Conservation (phyloP, 2,888 invertebrate species). For the Choristoneura rosaceana region DNA sequence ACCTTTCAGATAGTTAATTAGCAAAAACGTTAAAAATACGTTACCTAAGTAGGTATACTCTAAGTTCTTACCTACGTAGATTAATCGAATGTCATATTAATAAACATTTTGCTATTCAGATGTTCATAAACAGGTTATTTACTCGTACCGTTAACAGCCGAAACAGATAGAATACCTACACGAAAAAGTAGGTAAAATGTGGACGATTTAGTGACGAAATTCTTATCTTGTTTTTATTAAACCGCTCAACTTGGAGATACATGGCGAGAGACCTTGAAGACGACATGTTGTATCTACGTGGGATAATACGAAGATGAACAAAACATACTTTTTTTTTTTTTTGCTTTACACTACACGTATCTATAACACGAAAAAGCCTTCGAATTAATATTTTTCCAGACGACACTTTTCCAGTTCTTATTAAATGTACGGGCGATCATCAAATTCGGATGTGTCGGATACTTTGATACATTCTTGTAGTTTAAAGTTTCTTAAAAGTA, state of each 20-base stretch:
- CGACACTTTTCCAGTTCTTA: no score
- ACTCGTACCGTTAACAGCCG: background rate
- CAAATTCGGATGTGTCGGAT: no score
- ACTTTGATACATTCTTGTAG: no score
- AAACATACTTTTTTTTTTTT: no score
- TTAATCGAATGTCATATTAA: background rate
- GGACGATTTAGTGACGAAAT: background rate
- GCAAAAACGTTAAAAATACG: background rate
- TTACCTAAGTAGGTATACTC: background rate
- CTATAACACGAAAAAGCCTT: no score
- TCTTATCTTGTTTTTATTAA: slow-evolving; percentile 24
- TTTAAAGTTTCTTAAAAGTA: no score
- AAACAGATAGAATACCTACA: background rate
- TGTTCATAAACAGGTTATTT: background rate
- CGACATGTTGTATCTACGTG: background rate
- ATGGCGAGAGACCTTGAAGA: slow-evolving; percentile 6
- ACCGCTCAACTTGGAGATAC: background rate
- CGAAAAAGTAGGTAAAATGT: slow-evolving; percentile 7
- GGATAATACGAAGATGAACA: no score
- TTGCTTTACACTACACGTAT: no score
- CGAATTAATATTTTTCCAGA: no score
- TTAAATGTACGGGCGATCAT: no score
- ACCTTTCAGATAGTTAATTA: no score
- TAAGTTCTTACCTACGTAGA: background rate
- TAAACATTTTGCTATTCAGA: background rate